Evolutionary conservation across 2,888 invertebrate genomes (phyloP).

Genomic region (Drosophila algonquin): DNA sequence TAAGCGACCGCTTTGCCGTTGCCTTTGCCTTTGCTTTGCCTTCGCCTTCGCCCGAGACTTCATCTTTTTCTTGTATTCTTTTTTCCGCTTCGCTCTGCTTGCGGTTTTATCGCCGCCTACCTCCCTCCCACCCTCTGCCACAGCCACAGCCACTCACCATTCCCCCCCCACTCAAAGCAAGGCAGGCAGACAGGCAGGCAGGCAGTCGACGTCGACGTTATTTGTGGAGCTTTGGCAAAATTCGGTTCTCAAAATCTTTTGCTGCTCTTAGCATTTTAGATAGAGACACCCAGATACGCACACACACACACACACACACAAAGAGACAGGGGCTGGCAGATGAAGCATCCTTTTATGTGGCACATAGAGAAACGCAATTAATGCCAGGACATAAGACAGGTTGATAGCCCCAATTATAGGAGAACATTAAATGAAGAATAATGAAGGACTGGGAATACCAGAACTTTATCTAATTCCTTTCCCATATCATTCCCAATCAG

Average conservation of each 20-base stretch:
- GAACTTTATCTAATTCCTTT: neutral
- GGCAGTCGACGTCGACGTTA: conserved; percentile 32
- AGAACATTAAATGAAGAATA: neutral
- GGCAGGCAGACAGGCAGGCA: too few relatives aligned
- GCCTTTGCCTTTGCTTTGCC: conserved; percentile 46
- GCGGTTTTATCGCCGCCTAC: conserved; percentile 74
- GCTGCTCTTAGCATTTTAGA: conserved; percentile 44
- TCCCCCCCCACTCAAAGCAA: neutral
- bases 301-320: neutral
- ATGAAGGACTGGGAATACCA: neutral
- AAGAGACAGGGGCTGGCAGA: too few relatives aligned
- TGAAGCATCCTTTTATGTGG: conserved; percentile 27
- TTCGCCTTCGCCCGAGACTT: conserved; percentile 57
- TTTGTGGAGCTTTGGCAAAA: conserved; percentile 52
- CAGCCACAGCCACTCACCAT: neutral
- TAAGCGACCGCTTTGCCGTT: conserved; percentile 68
- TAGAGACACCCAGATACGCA: conserved; percentile 14
- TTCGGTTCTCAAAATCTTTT: conserved; percentile 63
- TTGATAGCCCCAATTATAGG: conserved; percentile 16
- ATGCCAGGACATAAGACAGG: conserved; percentile 33
- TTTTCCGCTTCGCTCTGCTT: conserved; percentile 44
- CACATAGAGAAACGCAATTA: conserved; percentile 23
- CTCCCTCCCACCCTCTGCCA: conserved; percentile 41
- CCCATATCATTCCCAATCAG: too few relatives aligned
- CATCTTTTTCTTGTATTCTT: conserved; percentile 60